Base-by-base conservation (phyloP, 2,888 invertebrate species). In the Helleia helle region DNA sequence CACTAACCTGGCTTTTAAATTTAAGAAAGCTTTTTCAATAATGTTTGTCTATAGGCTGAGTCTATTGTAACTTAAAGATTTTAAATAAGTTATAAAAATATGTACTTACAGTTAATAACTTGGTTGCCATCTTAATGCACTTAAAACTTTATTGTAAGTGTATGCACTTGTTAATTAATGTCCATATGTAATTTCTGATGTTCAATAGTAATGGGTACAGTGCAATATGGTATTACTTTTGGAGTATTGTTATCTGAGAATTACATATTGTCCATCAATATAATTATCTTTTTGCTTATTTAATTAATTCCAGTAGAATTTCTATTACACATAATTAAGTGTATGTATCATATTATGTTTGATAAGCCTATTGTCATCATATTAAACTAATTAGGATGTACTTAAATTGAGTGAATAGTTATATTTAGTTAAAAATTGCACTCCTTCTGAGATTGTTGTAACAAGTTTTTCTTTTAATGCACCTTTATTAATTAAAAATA, bases 1-100 rank as follows among this genome's bases (percentile, higher is more conserved):
- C 74, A 76, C 75, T 72, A 70, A 67, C 68, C 62, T 51, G 60
- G 74, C 74, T 76, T 74, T 62, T 59, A 75, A 62, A 65, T 69
- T 66, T 66, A 69, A 65, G 67, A 56, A 66, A 62, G 70, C 67
- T 70, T 70, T 62, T 57, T 66, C 58, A 45, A 64, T 61, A 65
- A 65, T 68, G 56, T 64, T 65, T 68, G 68, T 70, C 69, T 69
- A 76, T 77, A 73, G 69, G 73, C 73, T 67, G 67, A 68, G 71
- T 60, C 66, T 71, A 50, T 51, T 43, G 41, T 49, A 50, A 52
- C 43, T 47, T 53, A 44, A 43, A 46, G 45, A 37, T 47, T 49
- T 44, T 42, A 43, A 49, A 49, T 49, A 50, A 48, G 50, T 56
- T 54, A 50, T 44, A 43, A 47, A 51, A 48, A 48, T 44, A 56